A percentile compares a stretch with the other conserved stretches of the same genome.
Conservation (phyloP, 2,797 vertebrate genomes). For the Apogon hyalosoma region DNA sequence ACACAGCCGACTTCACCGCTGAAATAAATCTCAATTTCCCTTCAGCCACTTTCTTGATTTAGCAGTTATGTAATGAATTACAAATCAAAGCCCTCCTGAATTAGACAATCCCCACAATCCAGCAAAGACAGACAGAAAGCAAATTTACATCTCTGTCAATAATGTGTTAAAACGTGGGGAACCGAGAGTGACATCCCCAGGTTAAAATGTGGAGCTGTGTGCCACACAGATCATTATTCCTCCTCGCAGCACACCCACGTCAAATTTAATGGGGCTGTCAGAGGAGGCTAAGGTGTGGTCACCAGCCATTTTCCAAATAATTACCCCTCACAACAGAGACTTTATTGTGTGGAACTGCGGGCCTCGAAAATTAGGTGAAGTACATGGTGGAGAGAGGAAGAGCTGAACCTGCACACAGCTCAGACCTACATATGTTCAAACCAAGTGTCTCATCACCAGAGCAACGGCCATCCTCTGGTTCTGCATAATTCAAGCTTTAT, state of each 20-base stretch:
- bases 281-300: constrained; percentile 74
- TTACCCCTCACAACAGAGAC: constrained; percentile 75
- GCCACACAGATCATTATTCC: constrained; percentile 50
- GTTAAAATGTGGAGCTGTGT: constrained; percentile 30
- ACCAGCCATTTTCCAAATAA: constrained; percentile 75
- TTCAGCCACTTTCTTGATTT: constrained; percentile 71
- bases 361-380: constrained; percentile 35
- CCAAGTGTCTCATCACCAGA: not conserved
- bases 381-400: not conserved
- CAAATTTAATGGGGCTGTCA: constrained; percentile 78
- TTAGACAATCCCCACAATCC: constrained; percentile 11
- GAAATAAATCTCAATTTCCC: constrained; percentile 83
- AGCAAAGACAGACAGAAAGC: constrained; percentile 12
- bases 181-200: constrained; percentile 39
- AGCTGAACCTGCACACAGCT: constrained; percentile 1
- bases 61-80: constrained; percentile 73
- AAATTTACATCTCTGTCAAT: constrained; percentile 9
- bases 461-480: not conserved
- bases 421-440: not conserved
- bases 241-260: constrained; percentile 54
- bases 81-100: constrained; percentile 48
- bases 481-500: no score
- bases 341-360: constrained; percentile 62
- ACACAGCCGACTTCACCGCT: constrained; percentile 75
- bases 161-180: constrained; percentile 6